phyloP scores from a whole-genome alignment of 2,888 invertebrate genomes.

The Drosophila acutilabella region DNA sequence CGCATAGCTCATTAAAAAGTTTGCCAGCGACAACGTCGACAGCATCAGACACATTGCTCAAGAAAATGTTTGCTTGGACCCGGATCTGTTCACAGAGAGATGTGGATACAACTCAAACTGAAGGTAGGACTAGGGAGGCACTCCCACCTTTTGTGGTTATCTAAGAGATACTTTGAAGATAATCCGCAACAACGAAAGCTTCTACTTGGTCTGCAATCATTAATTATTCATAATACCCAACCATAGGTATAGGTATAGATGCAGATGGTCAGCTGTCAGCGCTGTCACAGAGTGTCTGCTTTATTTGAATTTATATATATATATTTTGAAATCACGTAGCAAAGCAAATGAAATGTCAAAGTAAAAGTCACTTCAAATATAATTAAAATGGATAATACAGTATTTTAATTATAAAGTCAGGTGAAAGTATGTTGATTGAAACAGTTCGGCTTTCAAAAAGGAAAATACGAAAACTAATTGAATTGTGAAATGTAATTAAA shows the following conservation, averaged over 20 bases:
- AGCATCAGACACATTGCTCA: conserved; percentile 63
- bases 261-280: conserved; percentile 21
- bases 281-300: conserved; percentile 1
- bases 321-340: conserved; percentile 3
- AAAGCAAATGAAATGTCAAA: background rate
- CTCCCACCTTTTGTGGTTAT: conserved; percentile 63
- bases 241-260: conserved; percentile 10
- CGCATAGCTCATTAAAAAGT: conserved; percentile 77
- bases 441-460: conserved; percentile 2
- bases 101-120: background rate
- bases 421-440: background rate
- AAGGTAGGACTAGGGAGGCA: background rate
- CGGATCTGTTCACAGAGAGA: conserved; percentile 7
- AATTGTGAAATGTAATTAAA: conserved; percentile 7
- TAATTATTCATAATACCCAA: conserved; percentile 76
- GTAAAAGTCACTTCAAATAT: background rate
- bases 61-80: conserved; percentile 64
- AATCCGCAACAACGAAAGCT: conserved; percentile 64
- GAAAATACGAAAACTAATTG: conserved; percentile 1
- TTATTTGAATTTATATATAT: conserved; percentile 13
- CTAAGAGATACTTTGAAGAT: conserved; percentile 69
- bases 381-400: conserved; percentile 7
- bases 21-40: conserved; percentile 62
- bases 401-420: conserved; percentile 20
- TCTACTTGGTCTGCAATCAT: conserved; percentile 59